Evolutionary conservation across 2,113 vertebrate species (phyloP).

Genomic region (Callipepla squamata): DNA sequence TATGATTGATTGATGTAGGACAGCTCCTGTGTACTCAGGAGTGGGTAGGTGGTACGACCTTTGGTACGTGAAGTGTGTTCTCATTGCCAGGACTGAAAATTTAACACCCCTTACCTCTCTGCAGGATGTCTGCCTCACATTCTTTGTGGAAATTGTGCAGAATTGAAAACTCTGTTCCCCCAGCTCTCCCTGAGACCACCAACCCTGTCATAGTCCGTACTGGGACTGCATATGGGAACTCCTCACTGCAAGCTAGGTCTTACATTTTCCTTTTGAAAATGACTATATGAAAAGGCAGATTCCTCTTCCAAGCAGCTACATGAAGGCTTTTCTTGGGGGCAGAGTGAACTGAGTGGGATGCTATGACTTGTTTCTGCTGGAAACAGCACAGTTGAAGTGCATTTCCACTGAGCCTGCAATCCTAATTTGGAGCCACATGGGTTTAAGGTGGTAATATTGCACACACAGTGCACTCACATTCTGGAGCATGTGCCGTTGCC

Average conservation of each 20-base stretch:
- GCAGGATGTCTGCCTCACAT: neutral
- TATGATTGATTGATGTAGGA: neutral
- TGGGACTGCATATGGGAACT: neutral
- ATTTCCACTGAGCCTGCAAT: too few relatives aligned
- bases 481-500: too few relatives aligned
- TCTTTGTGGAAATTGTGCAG: neutral
- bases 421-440: too few relatives aligned
- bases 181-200: neutral
- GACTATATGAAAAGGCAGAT: neutral
- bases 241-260: neutral
- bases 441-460: too few relatives aligned
- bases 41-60: neutral
- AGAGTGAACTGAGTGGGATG: too few relatives aligned
- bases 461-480: too few relatives aligned
- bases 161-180: neutral
- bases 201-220: fast-evolving
- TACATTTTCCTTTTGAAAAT: neutral
- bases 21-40: neutral
- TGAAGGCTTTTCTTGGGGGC: too few relatives aligned
- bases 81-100: neutral
- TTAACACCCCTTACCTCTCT: neutral
- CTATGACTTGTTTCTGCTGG: too few relatives aligned
- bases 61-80: neutral
- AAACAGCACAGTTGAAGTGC: too few relatives aligned
- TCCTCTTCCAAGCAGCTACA: neutral